Evolutionary conservation across 1,140 invertebrate species (phyloP).

Genomic region (Hesperophylax magnus): DNA sequence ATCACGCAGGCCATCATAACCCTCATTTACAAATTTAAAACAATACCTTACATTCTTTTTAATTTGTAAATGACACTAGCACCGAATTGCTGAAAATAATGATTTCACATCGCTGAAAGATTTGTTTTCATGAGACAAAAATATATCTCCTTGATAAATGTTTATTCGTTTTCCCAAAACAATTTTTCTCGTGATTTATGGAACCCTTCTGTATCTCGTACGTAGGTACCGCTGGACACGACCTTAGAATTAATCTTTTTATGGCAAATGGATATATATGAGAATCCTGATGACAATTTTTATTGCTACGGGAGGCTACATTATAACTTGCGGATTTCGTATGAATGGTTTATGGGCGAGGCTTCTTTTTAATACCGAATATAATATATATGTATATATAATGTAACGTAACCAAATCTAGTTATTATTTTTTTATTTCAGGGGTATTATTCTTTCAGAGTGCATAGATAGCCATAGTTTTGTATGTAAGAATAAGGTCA

Average conservation of each 20-base stretch:
- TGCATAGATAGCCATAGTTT: no score
- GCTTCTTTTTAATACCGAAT: neutral
- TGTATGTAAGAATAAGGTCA: no score
- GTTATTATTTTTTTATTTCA: neutral
- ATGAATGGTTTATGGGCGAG: slow-evolving; percentile 34
- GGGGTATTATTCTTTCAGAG: no score
- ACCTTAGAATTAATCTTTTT: slow-evolving; percentile 58
- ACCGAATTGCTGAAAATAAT: no score
- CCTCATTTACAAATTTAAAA: no score
- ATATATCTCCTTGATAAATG: slow-evolving; percentile 46
- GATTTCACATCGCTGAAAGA: no score
- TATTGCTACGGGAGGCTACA: slow-evolving; percentile 47
- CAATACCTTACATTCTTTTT: no score
- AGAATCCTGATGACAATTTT: slow-evolving; percentile 55
- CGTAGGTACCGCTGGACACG: slow-evolving; percentile 46
- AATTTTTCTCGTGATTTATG: slow-evolving; percentile 52
- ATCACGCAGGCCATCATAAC: no score
- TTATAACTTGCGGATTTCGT: slow-evolving; percentile 43
- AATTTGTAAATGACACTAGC: no score
- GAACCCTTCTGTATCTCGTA: slow-evolving; percentile 4
- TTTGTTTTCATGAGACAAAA: no score
- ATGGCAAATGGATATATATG: slow-evolving; percentile 57
- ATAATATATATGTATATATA: no score
- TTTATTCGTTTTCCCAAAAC: slow-evolving; percentile 50
- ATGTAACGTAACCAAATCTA: neutral